Base-by-base conservation (phyloP, 2,888 invertebrate species). In the Himalopsyche japonica region DNA sequence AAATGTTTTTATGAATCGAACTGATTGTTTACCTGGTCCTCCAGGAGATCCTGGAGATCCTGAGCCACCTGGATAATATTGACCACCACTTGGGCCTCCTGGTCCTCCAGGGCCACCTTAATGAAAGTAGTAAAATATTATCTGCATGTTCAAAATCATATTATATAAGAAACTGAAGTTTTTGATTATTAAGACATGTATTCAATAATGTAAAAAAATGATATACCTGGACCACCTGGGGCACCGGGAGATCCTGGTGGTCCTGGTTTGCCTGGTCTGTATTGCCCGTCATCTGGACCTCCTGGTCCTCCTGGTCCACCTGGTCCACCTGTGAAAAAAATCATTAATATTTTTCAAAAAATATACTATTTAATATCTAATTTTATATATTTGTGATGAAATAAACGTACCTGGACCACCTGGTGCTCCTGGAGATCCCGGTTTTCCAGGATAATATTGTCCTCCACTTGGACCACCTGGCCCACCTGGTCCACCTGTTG, bases 261-360 rank as follows among this genome's bases (percentile, higher is more conserved):
- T 76, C 84, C 87, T 37, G 87, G 87, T 0, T 49, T 77, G 24
- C 82, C 87, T 48, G 87, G 87, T 78, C 34, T 48, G 27, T 64
- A 79, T 27, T 24, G 64, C 4, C 37, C 32, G 70, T 94, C 94
- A 84, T 90, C 91, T n/a, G 91, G 92, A 80, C 94, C 94, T 83
- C 92, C 90, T 48, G 89, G 88, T 6, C 87, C 80, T 0, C 88
- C 89, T 79, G 86, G 81, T 15, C 80, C 76, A 20, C 84, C 84
- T 76, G 87, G 84, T 24, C 78, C 85, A 15, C 82, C 81, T 34
- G 34, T n/a, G n/a, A n/a, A n/a, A n/a, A n/a, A n/a, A n/a, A n/a
- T n/a, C n/a, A n/a, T n/a, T n/a, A n/a, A n/a, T n/a, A n/a, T n/a
- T n/a, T n/a, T n/a, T n/a, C n/a, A n/a, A n/a, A n/a, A n/a, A n/a